Conservation (phyloP, 23 tunicate species). For the Oikopleura vanhoeffeni region DNA sequence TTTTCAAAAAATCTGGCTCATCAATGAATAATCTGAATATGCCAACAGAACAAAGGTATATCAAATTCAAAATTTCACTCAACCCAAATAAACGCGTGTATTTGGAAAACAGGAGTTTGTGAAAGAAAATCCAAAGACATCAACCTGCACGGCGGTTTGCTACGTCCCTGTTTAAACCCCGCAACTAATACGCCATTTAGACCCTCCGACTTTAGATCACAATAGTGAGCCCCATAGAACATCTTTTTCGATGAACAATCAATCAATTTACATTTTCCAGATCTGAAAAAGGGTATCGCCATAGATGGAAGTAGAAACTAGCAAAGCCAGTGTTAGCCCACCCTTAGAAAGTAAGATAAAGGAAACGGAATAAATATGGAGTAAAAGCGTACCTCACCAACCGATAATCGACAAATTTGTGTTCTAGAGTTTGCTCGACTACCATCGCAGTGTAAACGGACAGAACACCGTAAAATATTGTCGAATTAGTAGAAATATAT, state of each 20-base stretch:
- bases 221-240: background rate
- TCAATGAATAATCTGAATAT: too few species aligned
- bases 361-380: background rate
- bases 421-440: background rate
- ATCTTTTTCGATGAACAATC: background rate
- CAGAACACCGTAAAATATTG: background rate
- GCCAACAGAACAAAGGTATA: too few species aligned
- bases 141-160: background rate
- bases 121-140: background rate
- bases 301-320: background rate
- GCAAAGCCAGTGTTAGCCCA: background rate
- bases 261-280: background rate
- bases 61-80: too few species aligned
- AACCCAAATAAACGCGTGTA: too few species aligned
- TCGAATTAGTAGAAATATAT: background rate
- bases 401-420: background rate
- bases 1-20: too few species aligned
- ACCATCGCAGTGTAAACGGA: background rate
- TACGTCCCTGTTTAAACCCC: background rate
- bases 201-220: background rate
- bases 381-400: background rate
- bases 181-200: background rate
- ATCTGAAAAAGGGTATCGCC: background rate
- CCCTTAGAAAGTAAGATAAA: background rate
- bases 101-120: background rate